Evolutionary conservation across 2,113 vertebrate genomes (phyloP).

Genomic region (Lycocorax pyrrhopterus): DNA sequence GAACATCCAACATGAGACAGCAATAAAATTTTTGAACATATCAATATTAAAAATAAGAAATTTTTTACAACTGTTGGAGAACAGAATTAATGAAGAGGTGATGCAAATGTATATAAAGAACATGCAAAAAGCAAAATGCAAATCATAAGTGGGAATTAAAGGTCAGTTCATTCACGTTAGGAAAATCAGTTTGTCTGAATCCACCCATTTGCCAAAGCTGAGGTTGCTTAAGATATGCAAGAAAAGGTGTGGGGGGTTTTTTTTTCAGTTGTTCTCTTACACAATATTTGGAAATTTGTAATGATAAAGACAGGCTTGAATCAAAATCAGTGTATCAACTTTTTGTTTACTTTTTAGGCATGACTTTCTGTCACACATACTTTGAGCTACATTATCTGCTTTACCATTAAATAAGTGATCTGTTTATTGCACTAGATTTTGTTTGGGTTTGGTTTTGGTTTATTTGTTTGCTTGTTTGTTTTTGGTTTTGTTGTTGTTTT

Average conservation of each 20-base stretch:
- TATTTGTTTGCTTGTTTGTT: not conserved
- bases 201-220: not conserved
- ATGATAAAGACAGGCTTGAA: not conserved
- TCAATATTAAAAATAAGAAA: not conserved
- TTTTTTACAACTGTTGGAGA: not conserved
- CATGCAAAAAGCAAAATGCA: not conserved
- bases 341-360: not conserved
- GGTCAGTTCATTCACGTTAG: not conserved
- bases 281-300: not conserved
- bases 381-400: constrained; percentile 11
- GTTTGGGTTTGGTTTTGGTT: not conserved
- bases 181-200: not conserved
- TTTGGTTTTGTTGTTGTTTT: not conserved
- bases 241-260: rapidly evolving
- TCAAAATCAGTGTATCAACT: not conserved
- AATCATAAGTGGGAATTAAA: not conserved
- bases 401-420: constrained; percentile 34
- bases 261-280: not conserved
- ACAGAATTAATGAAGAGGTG: not conserved
- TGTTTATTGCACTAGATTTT: not conserved
- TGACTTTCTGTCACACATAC: not conserved
- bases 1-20: not conserved
- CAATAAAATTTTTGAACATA: not conserved
- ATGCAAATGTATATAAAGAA: not conserved
- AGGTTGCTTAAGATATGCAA: not conserved